Percentiles rank a stretch among this genome's conserved stretches.
phyloP scores from a whole-genome alignment of 2,888 invertebrate genomes.

The Platerodrilus igneus region DNA sequence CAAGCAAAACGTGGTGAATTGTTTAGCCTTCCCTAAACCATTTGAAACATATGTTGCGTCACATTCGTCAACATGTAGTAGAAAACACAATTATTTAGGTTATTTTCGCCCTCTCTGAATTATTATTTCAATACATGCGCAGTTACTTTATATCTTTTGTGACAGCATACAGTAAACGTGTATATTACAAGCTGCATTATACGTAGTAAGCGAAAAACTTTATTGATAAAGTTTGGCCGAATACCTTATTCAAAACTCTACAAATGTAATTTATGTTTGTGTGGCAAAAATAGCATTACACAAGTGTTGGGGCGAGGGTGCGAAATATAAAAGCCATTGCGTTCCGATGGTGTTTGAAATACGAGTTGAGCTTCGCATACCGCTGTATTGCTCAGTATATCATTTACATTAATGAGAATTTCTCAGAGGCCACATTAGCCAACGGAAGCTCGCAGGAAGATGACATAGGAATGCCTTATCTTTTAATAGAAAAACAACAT shows the following conservation, averaged over 20 bases:
- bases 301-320: constrained; percentile 19
- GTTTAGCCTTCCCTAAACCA: constrained; percentile 30
- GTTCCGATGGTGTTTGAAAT: constrained; percentile 33
- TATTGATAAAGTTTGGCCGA: not conserved
- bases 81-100: constrained; percentile 29
- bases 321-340: constrained; percentile 24
- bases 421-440: constrained; percentile 40
- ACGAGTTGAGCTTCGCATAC: constrained; percentile 29
- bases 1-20: constrained; percentile 32
- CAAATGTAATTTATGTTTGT: not conserved
- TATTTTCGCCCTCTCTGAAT: constrained; percentile 9
- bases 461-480: constrained; percentile 38
- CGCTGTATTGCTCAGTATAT: constrained; percentile 37
- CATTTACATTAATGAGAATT: constrained; percentile 43
- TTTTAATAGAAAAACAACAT: constrained; percentile 40
- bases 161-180: not conserved
- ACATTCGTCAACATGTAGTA: constrained; percentile 30
- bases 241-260: not conserved
- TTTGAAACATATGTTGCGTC: constrained; percentile 34
- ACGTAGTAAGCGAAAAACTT: no score
- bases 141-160: not conserved
- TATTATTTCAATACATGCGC: constrained; percentile 5
- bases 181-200: not conserved
- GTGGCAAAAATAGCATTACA: constrained; percentile 19
- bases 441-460: constrained; percentile 35